A percentile compares a stretch with the other conserved stretches of the same genome.
These are phyloP conservation scores for Tarsius wallacei DNA, from an alignment of 2,797 vertebrate species.

Conservation along the genomic window DNA sequence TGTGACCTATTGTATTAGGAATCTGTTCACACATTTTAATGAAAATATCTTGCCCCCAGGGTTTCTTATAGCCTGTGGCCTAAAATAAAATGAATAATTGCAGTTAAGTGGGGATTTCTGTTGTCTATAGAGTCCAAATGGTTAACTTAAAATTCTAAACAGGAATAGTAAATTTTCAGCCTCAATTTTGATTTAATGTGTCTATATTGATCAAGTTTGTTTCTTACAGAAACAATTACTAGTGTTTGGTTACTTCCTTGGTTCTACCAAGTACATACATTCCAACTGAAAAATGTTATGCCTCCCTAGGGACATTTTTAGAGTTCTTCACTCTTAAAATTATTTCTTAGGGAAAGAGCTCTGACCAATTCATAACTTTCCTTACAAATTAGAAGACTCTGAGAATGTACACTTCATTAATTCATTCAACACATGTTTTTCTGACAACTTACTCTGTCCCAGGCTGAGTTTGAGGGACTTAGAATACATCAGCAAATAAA, in stretches of 20 bases:
- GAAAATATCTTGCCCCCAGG: slow-evolving; percentile 17
- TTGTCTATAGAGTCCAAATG: background rate
- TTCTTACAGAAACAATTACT: background rate
- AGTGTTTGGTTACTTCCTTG: background rate
- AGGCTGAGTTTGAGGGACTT: background rate
- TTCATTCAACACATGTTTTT: background rate
- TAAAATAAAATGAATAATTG: slow-evolving; percentile 46
- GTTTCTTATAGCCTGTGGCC: background rate
- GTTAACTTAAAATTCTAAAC: slow-evolving; percentile 24
- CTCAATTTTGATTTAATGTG: background rate
- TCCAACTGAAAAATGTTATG: background rate
- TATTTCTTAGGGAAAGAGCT: background rate
- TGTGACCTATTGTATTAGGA: slow-evolving; percentile 8
- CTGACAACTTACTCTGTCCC: background rate
- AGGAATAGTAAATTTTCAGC: background rate
- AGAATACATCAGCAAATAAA: background rate
- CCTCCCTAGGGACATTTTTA: background rate
- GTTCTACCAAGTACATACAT: background rate
- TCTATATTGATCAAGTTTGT: background rate
- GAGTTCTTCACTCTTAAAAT: background rate
- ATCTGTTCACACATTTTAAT: slow-evolving; percentile 73
- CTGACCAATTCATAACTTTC: background rate
- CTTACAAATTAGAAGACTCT: background rate
- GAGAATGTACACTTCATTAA: background rate
- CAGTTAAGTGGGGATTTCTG: background rate